Conservation (phyloP, 2,888 invertebrate genomes). For the Scaptomyza tumidula region DNA sequence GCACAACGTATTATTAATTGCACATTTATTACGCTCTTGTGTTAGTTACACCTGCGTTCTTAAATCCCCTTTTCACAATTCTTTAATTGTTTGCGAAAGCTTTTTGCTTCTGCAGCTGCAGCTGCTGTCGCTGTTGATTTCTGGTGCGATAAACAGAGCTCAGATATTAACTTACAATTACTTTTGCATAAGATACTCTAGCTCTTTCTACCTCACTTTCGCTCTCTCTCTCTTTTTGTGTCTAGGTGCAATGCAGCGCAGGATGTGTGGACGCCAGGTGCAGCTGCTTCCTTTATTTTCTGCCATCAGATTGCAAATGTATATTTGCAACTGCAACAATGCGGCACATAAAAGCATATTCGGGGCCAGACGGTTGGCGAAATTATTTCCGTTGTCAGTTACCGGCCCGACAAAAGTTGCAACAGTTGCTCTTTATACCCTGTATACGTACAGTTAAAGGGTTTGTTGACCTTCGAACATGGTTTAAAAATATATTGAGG, state of each 20-base stretch:
- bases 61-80: conserved; percentile 5
- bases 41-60: conserved; percentile 9
- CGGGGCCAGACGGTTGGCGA: conserved; percentile 20
- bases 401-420: conserved; percentile 40
- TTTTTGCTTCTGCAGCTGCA: not conserved
- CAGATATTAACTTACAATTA: conserved; percentile 1
- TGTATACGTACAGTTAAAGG: not conserved
- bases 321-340: conserved; percentile 56
- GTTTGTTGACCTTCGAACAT: not conserved
- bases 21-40: conserved; percentile 27
- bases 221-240: not conserved
- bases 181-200: not conserved
- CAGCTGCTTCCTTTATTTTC: conserved; percentile 8
- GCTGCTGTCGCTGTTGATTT: conserved; percentile 9
- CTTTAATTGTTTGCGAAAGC: conserved; percentile 19
- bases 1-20: conserved; percentile 30
- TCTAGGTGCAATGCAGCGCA: not conserved
- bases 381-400: conserved; percentile 58
- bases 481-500: too few relatives aligned
- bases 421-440: conserved; percentile 14
- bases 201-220: not conserved
- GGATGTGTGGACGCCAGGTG: not conserved
- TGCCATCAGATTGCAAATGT: conserved; percentile 60
- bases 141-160: not conserved
- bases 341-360: conserved; percentile 20